Evolutionary conservation across 2,113 vertebrate species (phyloP).

Genomic region (Marmota monax): DNA sequence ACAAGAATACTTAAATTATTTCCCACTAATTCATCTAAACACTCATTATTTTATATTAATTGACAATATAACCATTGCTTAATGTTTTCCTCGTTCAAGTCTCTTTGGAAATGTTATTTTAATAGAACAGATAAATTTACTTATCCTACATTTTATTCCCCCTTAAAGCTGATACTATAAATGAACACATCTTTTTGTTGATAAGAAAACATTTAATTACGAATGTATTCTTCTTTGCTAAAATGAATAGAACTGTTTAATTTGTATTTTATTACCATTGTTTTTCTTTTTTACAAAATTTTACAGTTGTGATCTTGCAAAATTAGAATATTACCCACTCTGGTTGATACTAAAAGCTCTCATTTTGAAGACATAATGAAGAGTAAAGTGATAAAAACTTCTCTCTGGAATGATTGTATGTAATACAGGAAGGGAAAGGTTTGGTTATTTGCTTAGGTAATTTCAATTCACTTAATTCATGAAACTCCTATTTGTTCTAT

Average conservation of each 20-base stretch:
- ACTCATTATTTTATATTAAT: not conserved
- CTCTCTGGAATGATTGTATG: not conserved
- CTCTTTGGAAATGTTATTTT: constrained; percentile 50
- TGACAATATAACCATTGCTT: not conserved
- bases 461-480: constrained; percentile 53
- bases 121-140: not conserved
- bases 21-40: not conserved
- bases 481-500: not conserved
- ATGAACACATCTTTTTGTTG: constrained; percentile 39
- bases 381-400: constrained; percentile 1
- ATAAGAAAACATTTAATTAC: constrained; percentile 38
- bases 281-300: not conserved
- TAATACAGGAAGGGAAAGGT: not conserved
- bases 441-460: constrained; percentile 3
- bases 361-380: not conserved
- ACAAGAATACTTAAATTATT: not conserved
- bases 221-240: not conserved
- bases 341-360: not conserved
- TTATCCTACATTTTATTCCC: not conserved
- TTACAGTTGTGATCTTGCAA: not conserved
- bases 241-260: constrained; percentile 46
- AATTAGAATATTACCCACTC: not conserved
- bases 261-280: not conserved
- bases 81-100: not conserved
- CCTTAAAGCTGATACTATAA: not conserved